Evolutionary conservation across 2,888 invertebrate species (phyloP), one percentile per base, ranked within the genome.

Genomic region (Choristoneura rosaceana): DNA sequence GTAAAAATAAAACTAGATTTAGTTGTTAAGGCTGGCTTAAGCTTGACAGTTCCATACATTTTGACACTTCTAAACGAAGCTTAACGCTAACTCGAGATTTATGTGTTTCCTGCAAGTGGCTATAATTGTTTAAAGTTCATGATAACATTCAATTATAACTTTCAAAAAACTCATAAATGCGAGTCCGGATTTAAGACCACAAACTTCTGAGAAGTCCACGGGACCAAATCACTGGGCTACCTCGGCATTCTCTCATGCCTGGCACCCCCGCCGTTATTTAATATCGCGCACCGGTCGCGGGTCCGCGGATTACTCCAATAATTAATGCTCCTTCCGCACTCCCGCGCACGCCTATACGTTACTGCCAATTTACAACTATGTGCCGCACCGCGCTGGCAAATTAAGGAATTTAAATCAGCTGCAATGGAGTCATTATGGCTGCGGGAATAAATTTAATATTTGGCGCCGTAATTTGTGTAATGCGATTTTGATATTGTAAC

Each of bases 311-410:
- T 45, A 64, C 64, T 38, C 52, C 66, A 43, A 50, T 74, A 74
- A 70, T 74, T 67, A 74, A 69, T 43, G 34, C 69, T 45, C 34
- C 61, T 43, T 12, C 25, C 38, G 33, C 58, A 14, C 58, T 9
- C 69, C 14, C 33, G 58, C 58, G 15, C 63, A 34, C 25, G 65
- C 50, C 38, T 70, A 70, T 59, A 65, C 70, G 63, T 73, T 73
- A 73, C 69, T 74, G 66, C 52, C 70, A 63, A 70, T 70, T 70
- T 70, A 66, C 73, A 47, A 62, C 55, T 47, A 38, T 12, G 68
- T 1, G 34, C 25, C 55, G 12, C 38, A 34, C 34, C 41, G 61
- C 25, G 64, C 52, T 50, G 41, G 65, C 25, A 70, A 68, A 60
- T 68, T 70, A 63, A 59, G 38, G 70, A 38, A 64, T 59, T 70